A percentile compares a stretch with the other conserved stretches of the same genome.
These are phyloP conservation scores for Gasteruption jaculator DNA, from an alignment of 2,888 invertebrate genomes.

Conservation along the genomic window DNA sequence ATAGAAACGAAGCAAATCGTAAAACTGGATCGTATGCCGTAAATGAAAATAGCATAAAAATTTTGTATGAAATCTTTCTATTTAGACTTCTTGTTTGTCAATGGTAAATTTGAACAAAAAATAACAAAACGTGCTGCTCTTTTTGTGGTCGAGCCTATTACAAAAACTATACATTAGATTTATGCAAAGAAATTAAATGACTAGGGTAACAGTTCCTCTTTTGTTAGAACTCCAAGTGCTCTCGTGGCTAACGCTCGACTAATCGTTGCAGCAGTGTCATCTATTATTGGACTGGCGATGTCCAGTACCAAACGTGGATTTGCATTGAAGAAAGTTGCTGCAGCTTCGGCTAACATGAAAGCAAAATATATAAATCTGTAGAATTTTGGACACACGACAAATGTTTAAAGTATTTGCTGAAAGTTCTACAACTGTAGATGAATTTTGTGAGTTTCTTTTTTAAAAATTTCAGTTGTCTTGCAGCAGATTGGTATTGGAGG, in stretches of 20 bases:
- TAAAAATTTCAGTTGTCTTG: no score
- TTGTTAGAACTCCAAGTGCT: constrained; percentile 58
- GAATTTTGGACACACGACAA: no score
- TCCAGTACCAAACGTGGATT: constrained; percentile 65
- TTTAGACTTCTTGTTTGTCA: no score
- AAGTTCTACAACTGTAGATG: not conserved
- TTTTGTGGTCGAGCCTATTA: constrained; percentile 1
- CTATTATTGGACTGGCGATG: constrained; percentile 65
- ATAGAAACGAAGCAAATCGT: no score
- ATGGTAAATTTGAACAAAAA: no score
- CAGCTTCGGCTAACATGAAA: constrained; percentile 58
- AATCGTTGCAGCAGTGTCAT: constrained; percentile 63
- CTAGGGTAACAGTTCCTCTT: constrained; percentile 57
- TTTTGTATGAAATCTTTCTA: no score
- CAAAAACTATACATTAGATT: not conserved
- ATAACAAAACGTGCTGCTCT: no score
- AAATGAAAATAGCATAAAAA: no score
- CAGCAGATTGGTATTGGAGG: no score
- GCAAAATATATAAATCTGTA: not conserved
- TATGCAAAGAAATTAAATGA: constrained; percentile 4
- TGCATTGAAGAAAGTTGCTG: constrained; percentile 67
- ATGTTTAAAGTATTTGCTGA: no score
- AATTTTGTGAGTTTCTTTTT: no score
- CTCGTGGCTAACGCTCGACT: constrained; percentile 60
- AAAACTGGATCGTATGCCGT: no score